Conservation (phyloP, 2,113 vertebrate species). For the Dasyurus viverrinus region DNA sequence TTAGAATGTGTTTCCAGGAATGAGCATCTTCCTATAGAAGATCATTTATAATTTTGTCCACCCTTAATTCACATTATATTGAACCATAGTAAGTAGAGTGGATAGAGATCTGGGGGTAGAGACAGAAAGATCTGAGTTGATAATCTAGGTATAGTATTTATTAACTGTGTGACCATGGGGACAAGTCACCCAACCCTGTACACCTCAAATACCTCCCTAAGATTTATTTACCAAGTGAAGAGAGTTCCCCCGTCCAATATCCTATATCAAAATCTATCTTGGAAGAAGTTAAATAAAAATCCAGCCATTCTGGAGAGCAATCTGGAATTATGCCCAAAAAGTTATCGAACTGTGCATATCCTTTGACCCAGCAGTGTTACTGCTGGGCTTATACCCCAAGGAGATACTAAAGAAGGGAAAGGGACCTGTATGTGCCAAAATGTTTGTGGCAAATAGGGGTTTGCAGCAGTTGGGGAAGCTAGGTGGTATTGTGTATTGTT, state of each 20-base stretch:
- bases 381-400: too few relatives aligned
- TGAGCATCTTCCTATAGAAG: neutral
- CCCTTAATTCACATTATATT: neutral
- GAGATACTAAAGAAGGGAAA: too few relatives aligned
- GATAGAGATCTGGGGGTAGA: neutral
- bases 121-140: neutral
- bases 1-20: neutral
- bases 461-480: too few relatives aligned
- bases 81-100: neutral
- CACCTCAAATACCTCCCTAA: neutral
- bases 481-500: too few relatives aligned
- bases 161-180: neutral
- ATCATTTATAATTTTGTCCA: neutral
- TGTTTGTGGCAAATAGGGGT: too few relatives aligned
- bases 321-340: too few relatives aligned
- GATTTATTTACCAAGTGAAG: neutral
- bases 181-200: neutral
- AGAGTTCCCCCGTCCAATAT: neutral
- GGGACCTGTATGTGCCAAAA: too few relatives aligned
- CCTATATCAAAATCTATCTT: neutral
- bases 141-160: neutral
- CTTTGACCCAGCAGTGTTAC: too few relatives aligned
- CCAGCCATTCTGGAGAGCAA: too few relatives aligned
- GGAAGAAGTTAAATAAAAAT: neutral
- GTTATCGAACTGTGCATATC: too few relatives aligned